A percentile compares a stretch with the other conserved stretches of the same genome.
These are phyloP conservation scores for Leontopithecus rosalia DNA, from an alignment of 2,797 vertebrate species.

Conservation along the genomic window DNA sequence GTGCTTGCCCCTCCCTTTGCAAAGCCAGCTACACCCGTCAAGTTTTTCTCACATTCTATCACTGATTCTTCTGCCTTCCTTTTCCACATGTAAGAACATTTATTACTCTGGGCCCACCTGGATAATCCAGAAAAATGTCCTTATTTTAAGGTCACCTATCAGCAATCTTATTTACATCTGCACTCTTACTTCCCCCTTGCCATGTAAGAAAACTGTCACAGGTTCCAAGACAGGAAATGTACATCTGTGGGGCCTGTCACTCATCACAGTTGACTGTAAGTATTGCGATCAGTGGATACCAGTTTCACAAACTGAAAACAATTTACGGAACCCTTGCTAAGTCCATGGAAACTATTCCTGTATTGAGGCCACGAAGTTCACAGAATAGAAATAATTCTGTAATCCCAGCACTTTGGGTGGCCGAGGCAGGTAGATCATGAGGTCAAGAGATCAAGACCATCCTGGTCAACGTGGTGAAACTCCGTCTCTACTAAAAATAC, in stretches of 20 bases:
- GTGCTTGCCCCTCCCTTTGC: fast-evolving
- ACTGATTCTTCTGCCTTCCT: not conserved
- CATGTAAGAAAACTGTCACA: not conserved
- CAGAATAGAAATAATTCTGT: not conserved
- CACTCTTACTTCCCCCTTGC: not conserved
- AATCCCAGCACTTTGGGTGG: too few relatives aligned
- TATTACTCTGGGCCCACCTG: not conserved
- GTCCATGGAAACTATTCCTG: not conserved
- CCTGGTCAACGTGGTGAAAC: too few relatives aligned
- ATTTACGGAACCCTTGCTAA: not conserved
- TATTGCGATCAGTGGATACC: not conserved
- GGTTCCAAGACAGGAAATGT: not conserved
- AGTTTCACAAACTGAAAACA: not conserved
- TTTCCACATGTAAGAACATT: not conserved
- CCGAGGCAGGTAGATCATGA: too few relatives aligned
- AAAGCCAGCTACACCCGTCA: not conserved
- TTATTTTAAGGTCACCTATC: not conserved
- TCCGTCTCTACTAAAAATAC: too few relatives aligned
- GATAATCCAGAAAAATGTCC: not conserved
- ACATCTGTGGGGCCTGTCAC: too few relatives aligned
- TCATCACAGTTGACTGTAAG: not conserved
- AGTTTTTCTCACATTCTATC: not conserved
- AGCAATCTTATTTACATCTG: not conserved
- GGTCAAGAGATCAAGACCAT: too few relatives aligned
- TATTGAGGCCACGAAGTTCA: not conserved